Evolutionary conservation across 2,113 vertebrate species (phyloP).

Genomic region (Chloroceryle aenea): DNA sequence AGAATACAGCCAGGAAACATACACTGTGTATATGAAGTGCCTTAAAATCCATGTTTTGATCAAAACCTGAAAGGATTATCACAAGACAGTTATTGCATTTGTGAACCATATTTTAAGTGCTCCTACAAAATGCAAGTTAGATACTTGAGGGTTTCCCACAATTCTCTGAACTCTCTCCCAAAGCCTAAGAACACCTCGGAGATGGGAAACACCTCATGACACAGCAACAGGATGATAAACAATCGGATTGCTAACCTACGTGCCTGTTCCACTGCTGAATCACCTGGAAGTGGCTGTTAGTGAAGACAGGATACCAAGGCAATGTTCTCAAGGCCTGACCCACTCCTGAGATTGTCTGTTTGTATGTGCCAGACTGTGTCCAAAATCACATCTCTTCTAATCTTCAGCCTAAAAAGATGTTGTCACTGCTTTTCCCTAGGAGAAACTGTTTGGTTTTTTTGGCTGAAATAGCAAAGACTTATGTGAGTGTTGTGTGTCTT

Average conservation of each 20-base stretch:
- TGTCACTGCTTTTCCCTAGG: background rate
- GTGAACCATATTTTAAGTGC: background rate
- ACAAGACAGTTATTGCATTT: background rate
- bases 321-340: background rate
- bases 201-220: background rate
- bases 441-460: rapidly evolving
- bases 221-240: background rate
- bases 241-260: background rate
- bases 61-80: background rate
- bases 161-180: background rate
- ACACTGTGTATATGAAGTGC: background rate
- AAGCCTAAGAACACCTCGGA: background rate
- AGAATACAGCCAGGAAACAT: background rate
- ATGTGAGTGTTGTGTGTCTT: background rate
- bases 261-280: background rate
- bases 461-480: background rate
- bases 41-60: background rate
- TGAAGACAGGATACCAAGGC: background rate
- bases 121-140: background rate
- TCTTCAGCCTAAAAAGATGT: background rate
- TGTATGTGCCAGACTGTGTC: background rate
- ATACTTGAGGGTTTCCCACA: background rate
- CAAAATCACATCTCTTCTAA: background rate
- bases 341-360: background rate
- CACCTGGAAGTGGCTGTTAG: background rate